Evolutionary conservation across 2,888 invertebrate species (phyloP).

Genomic region (Drosophila pegasa): DNA sequence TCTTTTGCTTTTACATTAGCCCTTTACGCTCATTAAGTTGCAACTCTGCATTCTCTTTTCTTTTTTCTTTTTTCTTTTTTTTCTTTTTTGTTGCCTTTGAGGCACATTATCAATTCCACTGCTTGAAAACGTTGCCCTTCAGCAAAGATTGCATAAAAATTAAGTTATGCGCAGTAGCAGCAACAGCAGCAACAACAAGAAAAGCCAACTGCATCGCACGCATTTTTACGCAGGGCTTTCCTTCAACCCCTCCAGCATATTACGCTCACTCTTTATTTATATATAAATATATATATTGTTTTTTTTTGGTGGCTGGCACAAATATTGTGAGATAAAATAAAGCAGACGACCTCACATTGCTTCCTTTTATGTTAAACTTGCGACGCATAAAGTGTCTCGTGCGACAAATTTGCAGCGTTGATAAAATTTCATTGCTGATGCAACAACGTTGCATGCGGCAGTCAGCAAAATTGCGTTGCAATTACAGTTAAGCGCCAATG

Average conservation of each 20-base stretch:
- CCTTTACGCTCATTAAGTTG: slow-evolving; percentile 28
- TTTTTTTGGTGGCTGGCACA: slow-evolving; percentile 66
- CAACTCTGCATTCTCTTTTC: slow-evolving; percentile 18
- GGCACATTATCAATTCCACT: slow-evolving; percentile 71
- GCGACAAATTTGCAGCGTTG: slow-evolving; percentile 62
- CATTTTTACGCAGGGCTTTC: slow-evolving; percentile 32
- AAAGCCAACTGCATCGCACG: slow-evolving; percentile 42
- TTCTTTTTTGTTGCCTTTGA: slow-evolving; percentile 9
- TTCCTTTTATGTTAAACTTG: slow-evolving; percentile 70
- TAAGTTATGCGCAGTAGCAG: slow-evolving; percentile 46
- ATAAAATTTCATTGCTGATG: slow-evolving; percentile 69
- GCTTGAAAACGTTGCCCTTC: slow-evolving; percentile 39
- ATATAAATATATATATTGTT: neutral
- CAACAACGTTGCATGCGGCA: slow-evolving; percentile 74
- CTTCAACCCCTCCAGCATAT: slow-evolving; percentile 11
- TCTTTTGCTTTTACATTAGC: neutral
- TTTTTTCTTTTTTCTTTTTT: neutral
- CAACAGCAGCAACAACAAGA: slow-evolving; percentile 12
- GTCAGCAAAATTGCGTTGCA: slow-evolving; percentile 77
- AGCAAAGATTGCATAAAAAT: slow-evolving; percentile 63
- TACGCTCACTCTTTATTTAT: neutral
- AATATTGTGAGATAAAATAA: slow-evolving; percentile 61
- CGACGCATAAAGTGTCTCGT: slow-evolving; percentile 76
- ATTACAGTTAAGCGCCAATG: slow-evolving; percentile 52
- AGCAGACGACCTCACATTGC: slow-evolving; percentile 76